Evolutionary conservation across 2,113 vertebrate species (phyloP).

Genomic region (Balaenoptera acutorostrata): DNA sequence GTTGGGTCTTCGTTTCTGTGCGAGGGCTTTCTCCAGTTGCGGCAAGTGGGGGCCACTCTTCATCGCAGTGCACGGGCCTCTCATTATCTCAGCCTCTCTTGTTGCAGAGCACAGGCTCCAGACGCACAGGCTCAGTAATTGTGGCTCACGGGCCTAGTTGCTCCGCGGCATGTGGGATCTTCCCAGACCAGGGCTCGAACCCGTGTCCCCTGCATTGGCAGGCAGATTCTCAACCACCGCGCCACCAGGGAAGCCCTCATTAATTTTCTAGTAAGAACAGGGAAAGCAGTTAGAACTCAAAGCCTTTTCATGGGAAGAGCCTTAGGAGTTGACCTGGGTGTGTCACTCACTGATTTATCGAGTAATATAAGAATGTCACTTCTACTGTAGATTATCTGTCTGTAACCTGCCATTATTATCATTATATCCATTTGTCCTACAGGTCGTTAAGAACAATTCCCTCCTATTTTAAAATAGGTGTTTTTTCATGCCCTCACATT

Average conservation of each 20-base stretch:
- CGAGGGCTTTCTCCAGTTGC: too few species aligned
- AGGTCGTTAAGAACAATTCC: neutral
- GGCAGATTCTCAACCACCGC: too few species aligned
- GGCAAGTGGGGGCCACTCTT: too few species aligned
- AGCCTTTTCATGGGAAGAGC: neutral
- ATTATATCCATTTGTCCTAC: neutral
- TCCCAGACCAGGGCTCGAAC: too few species aligned
- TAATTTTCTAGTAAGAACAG: conserved; percentile 18
- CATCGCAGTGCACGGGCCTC: too few species aligned
- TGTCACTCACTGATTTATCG: neutral
- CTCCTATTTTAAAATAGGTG: neutral
- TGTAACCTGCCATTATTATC: neutral
- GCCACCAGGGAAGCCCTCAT: neutral
- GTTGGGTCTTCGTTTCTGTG: too few species aligned
- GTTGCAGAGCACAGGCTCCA: too few species aligned
- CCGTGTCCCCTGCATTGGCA: too few species aligned
- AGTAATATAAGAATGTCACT: neutral
- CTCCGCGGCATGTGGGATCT: too few species aligned
- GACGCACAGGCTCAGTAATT: too few species aligned
- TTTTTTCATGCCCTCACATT: neutral
- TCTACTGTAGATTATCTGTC: neutral
- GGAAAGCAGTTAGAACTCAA: neutral
- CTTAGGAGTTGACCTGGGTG: neutral
- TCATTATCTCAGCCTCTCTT: too few species aligned
- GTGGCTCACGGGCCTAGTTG: too few species aligned